Evolutionary conservation across 2,888 invertebrate genomes (phyloP), one percentile per base, ranked within the genome.

Genomic region (Hemaris fuciformis): DNA sequence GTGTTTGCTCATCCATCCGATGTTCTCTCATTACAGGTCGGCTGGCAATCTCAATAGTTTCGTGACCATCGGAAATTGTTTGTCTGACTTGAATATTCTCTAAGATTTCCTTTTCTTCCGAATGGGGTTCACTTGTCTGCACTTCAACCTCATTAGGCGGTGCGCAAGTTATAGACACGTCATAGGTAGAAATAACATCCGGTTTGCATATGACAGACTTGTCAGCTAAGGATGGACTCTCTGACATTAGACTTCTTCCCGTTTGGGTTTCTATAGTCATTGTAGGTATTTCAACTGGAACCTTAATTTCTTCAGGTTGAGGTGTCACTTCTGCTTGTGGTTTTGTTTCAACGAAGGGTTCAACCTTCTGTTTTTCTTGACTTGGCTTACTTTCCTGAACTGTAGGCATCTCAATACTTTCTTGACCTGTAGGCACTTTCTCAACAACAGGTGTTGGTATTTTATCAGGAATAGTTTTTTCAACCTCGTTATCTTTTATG

Each of bases 41-140:
- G 61, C 95, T 95, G 13, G 95, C 94, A 64, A 96, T 95, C 87
- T 95, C 94, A 69, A 96, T 95, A 0, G 95, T 95, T 84, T 96
- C 95, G 72, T 94, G 94, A 1, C 94, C 95, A 64, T 93, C 94
- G 60, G 93, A 93, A 62, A 94, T 83, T 13, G 91, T 94, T 80
- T 96, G 95, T 7, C 93, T 93, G 0, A 96, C 94, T 77, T 94
- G 93, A 70, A 96, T 95, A 64, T 94, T 94, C 84, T 96, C 95
- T 62, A 93, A 74, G 4, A 87, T 64, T 73, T 91, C 93, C 27
- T 91, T 92, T 42, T 93, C 93, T 59, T 85, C 81, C 31, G 93
- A 91, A 63, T 84, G 83, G 4, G 85, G 85, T 59, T 93, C 93
- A 76, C 93, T 94, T 0, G 94, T 94, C 81, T 95, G 95, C 45